A percentile compares a stretch with the other conserved stretches of the same genome.
Conservation (phyloP, 2,113 vertebrate species). For the Electrona antarctica region DNA sequence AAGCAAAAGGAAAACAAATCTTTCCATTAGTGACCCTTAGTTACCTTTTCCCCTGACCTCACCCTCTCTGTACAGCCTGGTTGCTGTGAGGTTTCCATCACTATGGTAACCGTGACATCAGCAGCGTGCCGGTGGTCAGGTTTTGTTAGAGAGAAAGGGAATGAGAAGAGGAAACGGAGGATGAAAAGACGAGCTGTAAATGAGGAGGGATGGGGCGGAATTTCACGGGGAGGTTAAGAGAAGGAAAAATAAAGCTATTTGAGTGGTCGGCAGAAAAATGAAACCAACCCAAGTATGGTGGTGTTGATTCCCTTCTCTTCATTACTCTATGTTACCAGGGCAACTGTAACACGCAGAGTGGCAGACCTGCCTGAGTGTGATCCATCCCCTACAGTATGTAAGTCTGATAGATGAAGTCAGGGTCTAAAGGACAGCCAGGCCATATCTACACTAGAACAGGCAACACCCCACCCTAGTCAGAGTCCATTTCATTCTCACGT, state of each 20-base stretch:
- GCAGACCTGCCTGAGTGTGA: conserved; percentile 41
- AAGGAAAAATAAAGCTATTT: conserved; percentile 18
- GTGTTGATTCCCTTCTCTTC: conserved; percentile 42
- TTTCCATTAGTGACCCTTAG: conserved; percentile 60
- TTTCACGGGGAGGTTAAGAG: conserved; percentile 37
- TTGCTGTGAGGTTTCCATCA: conserved; percentile 68
- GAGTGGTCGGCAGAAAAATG: conserved; percentile 20
- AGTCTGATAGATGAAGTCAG: conserved; percentile 40
- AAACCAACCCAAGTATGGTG: conserved; percentile 27
- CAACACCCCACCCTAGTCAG: conserved; percentile 9
- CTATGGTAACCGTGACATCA: conserved; percentile 84
- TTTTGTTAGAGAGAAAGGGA: conserved; percentile 62
- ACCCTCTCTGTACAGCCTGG: conserved; percentile 39
- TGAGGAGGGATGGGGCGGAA: conserved; percentile 36
- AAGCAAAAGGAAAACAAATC: conserved; percentile 18
- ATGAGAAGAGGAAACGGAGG: conserved; percentile 64
- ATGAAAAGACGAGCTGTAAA: conserved; percentile 45
- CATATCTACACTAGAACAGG: conserved; percentile 39
- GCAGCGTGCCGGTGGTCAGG: conserved; percentile 68
- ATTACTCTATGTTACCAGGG: conserved; percentile 67
- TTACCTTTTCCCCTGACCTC: conserved; percentile 70
- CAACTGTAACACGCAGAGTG: conserved; percentile 59
- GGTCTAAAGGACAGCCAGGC: conserved; percentile 38
- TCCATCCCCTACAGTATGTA: conserved; percentile 36
- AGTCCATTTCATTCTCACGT: background rate